Conservation (phyloP, 2,888 invertebrate genomes). For the Ornithoptera alexandrae region DNA sequence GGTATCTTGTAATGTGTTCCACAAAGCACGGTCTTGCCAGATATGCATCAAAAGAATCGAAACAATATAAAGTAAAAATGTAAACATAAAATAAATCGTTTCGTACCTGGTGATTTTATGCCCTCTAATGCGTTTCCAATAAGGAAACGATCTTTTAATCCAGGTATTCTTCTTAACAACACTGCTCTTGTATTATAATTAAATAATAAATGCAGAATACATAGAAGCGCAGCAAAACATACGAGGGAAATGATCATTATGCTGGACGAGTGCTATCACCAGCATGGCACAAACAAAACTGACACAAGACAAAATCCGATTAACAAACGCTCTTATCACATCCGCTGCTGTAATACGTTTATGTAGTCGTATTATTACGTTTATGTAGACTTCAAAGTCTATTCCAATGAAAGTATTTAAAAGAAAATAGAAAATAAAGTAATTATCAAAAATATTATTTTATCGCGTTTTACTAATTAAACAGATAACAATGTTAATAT, state of each 20-base stretch:
- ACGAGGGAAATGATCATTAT: slow-evolving; percentile 19
- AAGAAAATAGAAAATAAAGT: too few species aligned
- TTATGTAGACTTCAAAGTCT: too few species aligned
- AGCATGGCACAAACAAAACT: slow-evolving; percentile 5
- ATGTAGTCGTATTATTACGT: background rate
- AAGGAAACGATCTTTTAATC: slow-evolving; percentile 38
- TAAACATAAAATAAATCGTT: background rate
- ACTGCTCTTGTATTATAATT: slow-evolving; percentile 41
- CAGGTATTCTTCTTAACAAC: slow-evolving; percentile 47
- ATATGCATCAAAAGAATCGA: background rate
- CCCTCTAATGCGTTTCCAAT: slow-evolving; percentile 35
- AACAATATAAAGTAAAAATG: background rate
- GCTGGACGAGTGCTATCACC: slow-evolving; percentile 1
- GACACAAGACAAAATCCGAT: slow-evolving; percentile 8
- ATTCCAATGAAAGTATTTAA: too few species aligned
- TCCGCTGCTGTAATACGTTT: background rate
- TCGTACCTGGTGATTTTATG: slow-evolving; percentile 21
- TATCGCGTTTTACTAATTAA: too few species aligned
- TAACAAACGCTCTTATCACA: background rate
- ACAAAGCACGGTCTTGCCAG: too few species aligned
- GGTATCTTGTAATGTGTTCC: too few species aligned
- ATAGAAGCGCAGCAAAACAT: slow-evolving; percentile 1
- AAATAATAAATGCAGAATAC: slow-evolving; percentile 34
- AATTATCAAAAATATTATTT: too few species aligned
- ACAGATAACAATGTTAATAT: too few species aligned